Base-by-base conservation (phyloP, 2,888 invertebrate species). In the Drosophila pseudotakahashii region DNA sequence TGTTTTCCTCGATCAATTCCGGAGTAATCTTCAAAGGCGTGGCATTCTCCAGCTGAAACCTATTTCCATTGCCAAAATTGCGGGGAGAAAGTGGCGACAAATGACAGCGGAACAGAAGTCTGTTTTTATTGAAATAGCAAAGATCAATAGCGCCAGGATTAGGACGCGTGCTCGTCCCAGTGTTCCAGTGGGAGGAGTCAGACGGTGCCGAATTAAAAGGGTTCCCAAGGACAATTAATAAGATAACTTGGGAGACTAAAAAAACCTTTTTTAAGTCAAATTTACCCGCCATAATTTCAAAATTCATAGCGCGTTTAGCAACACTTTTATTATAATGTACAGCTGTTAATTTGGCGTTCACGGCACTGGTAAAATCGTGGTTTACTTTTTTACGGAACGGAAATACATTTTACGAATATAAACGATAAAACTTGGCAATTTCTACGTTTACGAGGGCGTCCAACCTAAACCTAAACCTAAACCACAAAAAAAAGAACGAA, bases 61-160 rank as follows among this genome's bases (percentile, higher is more conserved):
- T 1, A 71, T 67, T 3, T 32, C 32, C 9, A 14, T 76, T 3
- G 51, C 36, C 11, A 73, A 54, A 41, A 23, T 68, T 36, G 76
- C 76, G 23, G 70, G 73, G 11, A 59, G 54, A 11, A 83, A 64
- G 23, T 79, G 76, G 84, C 61, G 76, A 0, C 26, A 58, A 41
- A 79, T 79, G 79, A 64, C n/a, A 9, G 3, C 13, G 7, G 14
- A 7, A 5, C 73, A 83, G 39, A 79, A 81, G 39, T 41, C 47
- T 1, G 34, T 55, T 7, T 79, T 76, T 23, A 14, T 11, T 7
- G 14, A 59, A 26, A 58, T 48, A 2, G 73, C 79, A 2, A 16
- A 64, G 11, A 13, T 7, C 0, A 76, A 79, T 52, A 34, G 37
- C 14, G n/a, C 50, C 7, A 41, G 36, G 36, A 4, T 13, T 14